Base-by-base conservation (phyloP, 2,888 invertebrate genomes). In the Ichneumon xanthorius region DNA sequence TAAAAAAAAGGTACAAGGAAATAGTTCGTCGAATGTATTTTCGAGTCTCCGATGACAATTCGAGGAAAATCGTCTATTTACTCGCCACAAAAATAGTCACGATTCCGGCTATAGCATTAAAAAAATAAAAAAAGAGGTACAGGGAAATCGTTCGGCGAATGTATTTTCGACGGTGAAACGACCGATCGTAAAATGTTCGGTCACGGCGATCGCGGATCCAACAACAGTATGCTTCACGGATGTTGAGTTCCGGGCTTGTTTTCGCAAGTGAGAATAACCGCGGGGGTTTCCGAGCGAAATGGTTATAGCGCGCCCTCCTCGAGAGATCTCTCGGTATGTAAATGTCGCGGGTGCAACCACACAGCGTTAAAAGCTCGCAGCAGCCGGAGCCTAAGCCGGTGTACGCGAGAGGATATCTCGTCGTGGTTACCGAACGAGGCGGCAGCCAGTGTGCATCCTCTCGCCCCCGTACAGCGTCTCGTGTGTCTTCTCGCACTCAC, bases 181-280 rank as follows among this genome's bases (percentile, higher is more conserved):
- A 58, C 58, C 30, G 6, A 5, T 63, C 63, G 63, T 63, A 63
- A 19, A 58, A 58, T n/a, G 45, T 58, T 37, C 11, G 11, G 6
- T 40, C 55, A 58, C 5, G 22, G 58, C 33, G 55, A 75, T 37
- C 37, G 55, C 14, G 48, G 53, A 58, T 68, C 53, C 68, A 83
- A 75, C 33, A 85, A 80, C 37, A 68, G 63, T 80, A 80, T 63
- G 63, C 50, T 63, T 75, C 37, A 53, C 82, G 87, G 84, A 88
- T 88, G 84, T 72, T 88, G 87, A 37, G 80, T 79, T 82, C 77
- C 58, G 83, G 79, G 82, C 83, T 88, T 87, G 88, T 86, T 90
- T 88, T 88, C 87, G 88, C 88, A 86, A 87, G 89, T 88, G 70
- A 45, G 90, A 90, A 92, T 91, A 92, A 88, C 91, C 92, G 89